Evolutionary conservation across 2,888 invertebrate species (phyloP).

Genomic region (Acrobeloides nanus): DNA sequence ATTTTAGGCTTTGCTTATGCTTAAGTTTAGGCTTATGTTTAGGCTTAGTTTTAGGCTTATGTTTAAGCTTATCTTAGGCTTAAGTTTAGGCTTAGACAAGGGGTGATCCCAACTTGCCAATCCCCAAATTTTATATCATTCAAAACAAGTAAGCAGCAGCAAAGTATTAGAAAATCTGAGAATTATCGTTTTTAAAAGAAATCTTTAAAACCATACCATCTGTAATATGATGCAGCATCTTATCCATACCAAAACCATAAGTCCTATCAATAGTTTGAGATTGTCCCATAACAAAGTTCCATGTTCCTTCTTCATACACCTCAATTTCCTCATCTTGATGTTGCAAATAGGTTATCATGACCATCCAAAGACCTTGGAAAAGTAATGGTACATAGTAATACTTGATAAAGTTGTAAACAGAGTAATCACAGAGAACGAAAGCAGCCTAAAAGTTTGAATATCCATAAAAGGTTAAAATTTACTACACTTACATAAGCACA

Average conservation of each 20-base stretch:
- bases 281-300: conserved; percentile 33
- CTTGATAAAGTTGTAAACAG: conserved; percentile 16
- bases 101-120: no score
- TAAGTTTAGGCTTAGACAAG: no score
- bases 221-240: conserved; percentile 39
- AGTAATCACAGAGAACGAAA: conserved; percentile 12
- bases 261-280: conserved; percentile 38
- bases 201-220: no score
- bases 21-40: no score
- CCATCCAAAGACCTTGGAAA: conserved; percentile 35
- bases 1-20: background rate
- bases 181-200: no score
- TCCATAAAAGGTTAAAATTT: background rate
- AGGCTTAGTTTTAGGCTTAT: no score
- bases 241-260: conserved; percentile 40
- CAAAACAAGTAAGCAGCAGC: no score
- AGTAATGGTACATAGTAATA: conserved; percentile 25
- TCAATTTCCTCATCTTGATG: conserved; percentile 28
- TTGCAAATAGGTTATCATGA: conserved; percentile 37
- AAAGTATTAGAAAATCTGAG: no score
- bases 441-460: conserved; percentile 5
- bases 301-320: conserved; percentile 31
- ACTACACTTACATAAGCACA: conserved; percentile 32
- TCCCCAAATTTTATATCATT: no score
- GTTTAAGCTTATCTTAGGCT: no score